Percentiles rank a stretch among this genome's conserved stretches.
These are phyloP conservation scores for Sardina pilchardus DNA, from an alignment of 2,113 vertebrate genomes.

Conservation along the genomic window DNA sequence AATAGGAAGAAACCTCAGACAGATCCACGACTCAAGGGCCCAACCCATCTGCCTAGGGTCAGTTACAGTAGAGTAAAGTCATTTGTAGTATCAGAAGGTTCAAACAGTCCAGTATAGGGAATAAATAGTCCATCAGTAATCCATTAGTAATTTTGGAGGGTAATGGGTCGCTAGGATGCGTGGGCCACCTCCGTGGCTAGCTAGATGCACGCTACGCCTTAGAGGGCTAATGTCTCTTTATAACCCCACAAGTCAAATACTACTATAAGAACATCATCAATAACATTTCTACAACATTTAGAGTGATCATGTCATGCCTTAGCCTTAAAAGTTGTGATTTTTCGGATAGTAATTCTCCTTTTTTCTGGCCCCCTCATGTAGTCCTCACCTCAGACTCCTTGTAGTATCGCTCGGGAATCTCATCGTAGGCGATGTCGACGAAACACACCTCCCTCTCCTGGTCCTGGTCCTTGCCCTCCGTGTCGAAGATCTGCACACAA, in stretches of 20 bases:
- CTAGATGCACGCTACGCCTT: not conserved
- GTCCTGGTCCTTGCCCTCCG: constrained; percentile 88
- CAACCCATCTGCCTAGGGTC: no score
- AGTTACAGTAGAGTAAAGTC: no score
- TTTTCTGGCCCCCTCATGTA: not conserved
- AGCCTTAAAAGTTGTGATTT: not conserved
- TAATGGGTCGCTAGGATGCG: no score
- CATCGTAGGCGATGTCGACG: constrained; percentile 94
- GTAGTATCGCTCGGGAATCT: constrained; percentile 96
- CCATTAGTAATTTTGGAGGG: no score
- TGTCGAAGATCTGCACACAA: constrained; percentile 89
- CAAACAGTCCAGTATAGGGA: no score
- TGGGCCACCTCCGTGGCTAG: no score
- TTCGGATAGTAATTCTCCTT: no score
- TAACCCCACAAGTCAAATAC: not conserved
- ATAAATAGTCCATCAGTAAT: no score
- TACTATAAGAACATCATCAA: not conserved
- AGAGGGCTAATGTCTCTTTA: not conserved
- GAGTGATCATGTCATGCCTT: not conserved
- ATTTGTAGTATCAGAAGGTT: no score
- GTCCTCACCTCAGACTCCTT: constrained; percentile 92
- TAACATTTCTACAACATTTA: constrained; percentile 18
- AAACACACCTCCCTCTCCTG: constrained; percentile 94
- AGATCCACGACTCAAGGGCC: no score
- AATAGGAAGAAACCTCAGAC: no score